phyloP scores from a whole-genome alignment of 1,140 invertebrate genomes.

The Drusus annulatus region DNA sequence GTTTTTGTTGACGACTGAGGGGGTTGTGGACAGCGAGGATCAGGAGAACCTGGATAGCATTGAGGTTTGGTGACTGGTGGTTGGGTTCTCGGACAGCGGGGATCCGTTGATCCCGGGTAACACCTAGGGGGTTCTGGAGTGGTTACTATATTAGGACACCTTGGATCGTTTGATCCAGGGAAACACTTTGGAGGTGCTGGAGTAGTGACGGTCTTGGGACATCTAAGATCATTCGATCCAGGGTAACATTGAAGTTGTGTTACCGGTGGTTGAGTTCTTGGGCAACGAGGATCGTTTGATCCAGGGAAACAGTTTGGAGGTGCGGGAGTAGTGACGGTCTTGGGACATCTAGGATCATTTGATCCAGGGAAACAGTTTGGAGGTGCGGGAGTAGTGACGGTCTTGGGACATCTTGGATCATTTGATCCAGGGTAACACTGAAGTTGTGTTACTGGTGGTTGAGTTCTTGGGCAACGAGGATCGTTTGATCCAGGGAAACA shows the following conservation, averaged over 20 bases:
- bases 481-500: slow-evolving; percentile 62
- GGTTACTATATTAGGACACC: slow-evolving; percentile 16
- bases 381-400: slow-evolving; percentile 54
- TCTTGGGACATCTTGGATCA: slow-evolving; percentile 65
- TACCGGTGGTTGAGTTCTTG: slow-evolving; percentile 60
- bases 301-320: slow-evolving; percentile 59
- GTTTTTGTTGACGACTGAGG: slow-evolving; percentile 48
- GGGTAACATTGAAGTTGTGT: slow-evolving; percentile 60
- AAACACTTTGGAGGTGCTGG: slow-evolving; percentile 58
- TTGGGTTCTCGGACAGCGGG: slow-evolving; percentile 61
- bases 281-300: slow-evolving; percentile 64
- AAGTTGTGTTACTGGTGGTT: slow-evolving; percentile 59
- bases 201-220: slow-evolving; percentile 60
- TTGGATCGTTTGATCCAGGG: too few relatives aligned
- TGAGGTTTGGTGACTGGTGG: slow-evolving; percentile 58
- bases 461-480: slow-evolving; percentile 62
- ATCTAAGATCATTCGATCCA: slow-evolving; percentile 64
- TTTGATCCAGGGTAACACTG: slow-evolving; percentile 62
- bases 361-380: slow-evolving; percentile 53
- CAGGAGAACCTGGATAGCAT: slow-evolving; percentile 58
- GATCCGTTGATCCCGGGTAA: slow-evolving; percentile 62
- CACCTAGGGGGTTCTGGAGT: slow-evolving; percentile 54
- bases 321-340: slow-evolving; percentile 51
- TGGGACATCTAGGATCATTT: slow-evolving; percentile 53
- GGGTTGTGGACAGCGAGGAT: too few relatives aligned